Conservation (phyloP, 2,888 invertebrate genomes). For the Nemapogon koenigi region DNA sequence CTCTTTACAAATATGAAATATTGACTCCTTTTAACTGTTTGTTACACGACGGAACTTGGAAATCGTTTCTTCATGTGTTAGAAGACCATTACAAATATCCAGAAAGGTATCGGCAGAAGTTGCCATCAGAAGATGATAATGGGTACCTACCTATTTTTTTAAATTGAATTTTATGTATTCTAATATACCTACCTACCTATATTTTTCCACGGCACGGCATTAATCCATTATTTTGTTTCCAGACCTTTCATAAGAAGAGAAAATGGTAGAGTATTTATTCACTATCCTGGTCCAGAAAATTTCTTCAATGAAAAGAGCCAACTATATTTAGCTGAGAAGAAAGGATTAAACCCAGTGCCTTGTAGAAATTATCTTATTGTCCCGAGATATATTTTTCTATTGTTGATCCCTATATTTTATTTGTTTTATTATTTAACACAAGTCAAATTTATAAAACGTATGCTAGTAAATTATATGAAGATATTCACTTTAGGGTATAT, state of each 20-base stretch:
- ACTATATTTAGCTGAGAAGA: constrained; percentile 24
- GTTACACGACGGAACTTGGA: constrained; percentile 37
- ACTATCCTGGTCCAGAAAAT: constrained; percentile 32
- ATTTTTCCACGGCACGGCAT: not conserved
- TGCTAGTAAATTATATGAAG: constrained; percentile 28
- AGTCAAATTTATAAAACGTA: constrained; percentile 28
- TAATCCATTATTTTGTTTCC: constrained; percentile 17
- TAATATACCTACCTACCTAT: no score
- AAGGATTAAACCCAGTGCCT: constrained; percentile 24
- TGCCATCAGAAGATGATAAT: constrained; percentile 17
- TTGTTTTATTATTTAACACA: constrained; percentile 27
- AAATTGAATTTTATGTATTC: not conserved
- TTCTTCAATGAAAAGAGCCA: constrained; percentile 29
- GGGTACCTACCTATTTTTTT: not conserved
- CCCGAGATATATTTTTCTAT: constrained; percentile 24
- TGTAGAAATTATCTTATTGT: constrained; percentile 29
- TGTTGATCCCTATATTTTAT: constrained; percentile 26
- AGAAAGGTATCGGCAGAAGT: constrained; percentile 24
- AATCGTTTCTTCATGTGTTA: constrained; percentile 29
- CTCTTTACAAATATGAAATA: no score
- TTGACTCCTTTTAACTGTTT: constrained; percentile 25
- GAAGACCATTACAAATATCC: constrained; percentile 23
- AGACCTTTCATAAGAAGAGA: constrained; percentile 33
- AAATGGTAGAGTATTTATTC: constrained; percentile 28
- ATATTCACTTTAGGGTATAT: constrained; percentile 30